These are phyloP conservation scores for Nysson spinosus DNA, from an alignment of 2,888 invertebrate species.

Conservation along the genomic window DNA sequence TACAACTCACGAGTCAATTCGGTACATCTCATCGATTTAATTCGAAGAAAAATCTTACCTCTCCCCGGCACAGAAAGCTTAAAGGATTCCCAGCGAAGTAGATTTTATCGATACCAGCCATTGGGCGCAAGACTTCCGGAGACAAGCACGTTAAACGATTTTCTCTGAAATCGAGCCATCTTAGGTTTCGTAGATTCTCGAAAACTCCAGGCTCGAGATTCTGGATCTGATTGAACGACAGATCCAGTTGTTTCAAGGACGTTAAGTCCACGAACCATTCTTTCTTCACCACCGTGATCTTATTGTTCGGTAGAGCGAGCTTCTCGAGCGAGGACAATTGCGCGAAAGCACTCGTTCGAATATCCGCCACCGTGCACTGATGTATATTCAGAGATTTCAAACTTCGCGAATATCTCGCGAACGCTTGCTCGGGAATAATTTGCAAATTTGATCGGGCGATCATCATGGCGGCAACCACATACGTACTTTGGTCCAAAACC, in stretches of 20 bases:
- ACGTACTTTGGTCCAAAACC: slow-evolving; percentile 34
- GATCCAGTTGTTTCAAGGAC: slow-evolving; percentile 64
- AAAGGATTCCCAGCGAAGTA: slow-evolving; percentile 66
- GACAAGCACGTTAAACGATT: slow-evolving; percentile 64
- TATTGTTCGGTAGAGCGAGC: slow-evolving; percentile 64
- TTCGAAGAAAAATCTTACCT: too few relatives aligned
- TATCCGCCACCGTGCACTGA: slow-evolving; percentile 56
- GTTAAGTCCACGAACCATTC: slow-evolving; percentile 60
- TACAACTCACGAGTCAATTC: too few relatives aligned
- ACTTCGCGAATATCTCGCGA: slow-evolving; percentile 43
- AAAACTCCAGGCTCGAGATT: slow-evolving; percentile 55
- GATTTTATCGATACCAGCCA: slow-evolving; percentile 64
- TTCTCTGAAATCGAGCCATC: slow-evolving; percentile 62
- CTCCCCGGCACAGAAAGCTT: slow-evolving; percentile 61
- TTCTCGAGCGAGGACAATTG: slow-evolving; percentile 54
- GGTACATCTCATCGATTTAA: too few relatives aligned
- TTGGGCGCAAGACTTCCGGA: slow-evolving; percentile 44
- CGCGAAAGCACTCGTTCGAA: slow-evolving; percentile 57
- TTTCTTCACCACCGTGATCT: slow-evolving; percentile 50
- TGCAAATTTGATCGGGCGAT: slow-evolving; percentile 60
- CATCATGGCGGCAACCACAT: slow-evolving; percentile 48
- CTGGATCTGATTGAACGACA: slow-evolving; percentile 65
- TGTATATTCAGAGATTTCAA: slow-evolving; percentile 61
- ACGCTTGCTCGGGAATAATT: slow-evolving; percentile 50
- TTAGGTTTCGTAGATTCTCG: slow-evolving; percentile 50